Base-by-base conservation (phyloP, 2,888 invertebrate genomes). In the Octonoba sinensis region DNA sequence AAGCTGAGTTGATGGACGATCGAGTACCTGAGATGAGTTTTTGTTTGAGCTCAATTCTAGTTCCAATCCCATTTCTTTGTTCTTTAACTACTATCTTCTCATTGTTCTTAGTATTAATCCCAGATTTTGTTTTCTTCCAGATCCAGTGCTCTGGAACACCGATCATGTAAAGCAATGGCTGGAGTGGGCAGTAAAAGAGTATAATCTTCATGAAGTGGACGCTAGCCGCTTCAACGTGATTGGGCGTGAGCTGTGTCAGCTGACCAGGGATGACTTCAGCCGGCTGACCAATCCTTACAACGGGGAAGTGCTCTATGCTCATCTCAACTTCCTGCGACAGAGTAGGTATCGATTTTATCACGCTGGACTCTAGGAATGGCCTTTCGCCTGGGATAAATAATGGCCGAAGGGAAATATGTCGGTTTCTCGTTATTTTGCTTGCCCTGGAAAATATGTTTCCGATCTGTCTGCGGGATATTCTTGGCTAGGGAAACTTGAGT, bases 101-200 rank as follows among this genome's bases (percentile, higher is more conserved):
- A 3, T 4, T 11, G 11, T n/a, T 36, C 36, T 8, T 11, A 36
- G 11, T 36, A 36, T 11, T 36, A 11, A 36, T 64, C 4, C 47
- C 46, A 4, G 16, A 44, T 64, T 64, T 13, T 46, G 11, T 16
- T 47, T 56, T 27, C 46, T 49, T 65, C 1, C 73, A 88, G 88
- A 88, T 85, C 87, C 88, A 0, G 76, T 84, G 22, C 83, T 85
- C 44, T 88, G 88, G 88, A 87, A 84, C 4, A 83, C 83, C 16
- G 86, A 85, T 1, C 87, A 88, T 83, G 88, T 88, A 15, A 86
- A 86, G 22, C 86, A 86, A 72, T 88, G 88, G 88, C 82, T 88
- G 66, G 87, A 87, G 51, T 88, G 87, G 87, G 86, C 86, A 2
- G 84, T 86, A 13, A 85, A 85, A 46, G 87, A 88, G 59, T 87